These are phyloP conservation scores for Globicephala melas DNA, from an alignment of 2,113 vertebrate species.

Conservation along the genomic window DNA sequence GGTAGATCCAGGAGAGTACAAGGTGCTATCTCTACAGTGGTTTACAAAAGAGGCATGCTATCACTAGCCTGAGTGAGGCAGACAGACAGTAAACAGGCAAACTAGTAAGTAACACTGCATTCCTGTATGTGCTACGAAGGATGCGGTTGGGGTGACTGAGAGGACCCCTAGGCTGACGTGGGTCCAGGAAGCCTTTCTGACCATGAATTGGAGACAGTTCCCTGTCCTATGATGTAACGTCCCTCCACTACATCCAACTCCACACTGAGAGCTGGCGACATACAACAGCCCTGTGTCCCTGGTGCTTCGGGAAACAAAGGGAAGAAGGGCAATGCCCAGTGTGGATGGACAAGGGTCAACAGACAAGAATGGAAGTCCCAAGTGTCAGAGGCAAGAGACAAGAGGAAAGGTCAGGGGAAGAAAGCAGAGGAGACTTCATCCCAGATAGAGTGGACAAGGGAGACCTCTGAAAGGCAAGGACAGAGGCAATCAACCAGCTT, in stretches of 20 bases:
- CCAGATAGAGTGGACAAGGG: background rate
- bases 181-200: background rate
- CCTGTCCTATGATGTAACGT: fast-evolving
- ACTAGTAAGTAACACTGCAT: background rate
- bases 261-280: background rate
- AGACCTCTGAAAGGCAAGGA: background rate
- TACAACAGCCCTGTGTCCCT: fast-evolving
- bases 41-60: background rate
- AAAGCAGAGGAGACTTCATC: background rate
- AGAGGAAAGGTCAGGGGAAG: background rate
- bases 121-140: background rate
- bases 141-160: no score
- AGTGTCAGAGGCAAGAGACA: no score
- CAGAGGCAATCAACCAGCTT: background rate
- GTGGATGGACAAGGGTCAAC: background rate
- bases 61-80: background rate
- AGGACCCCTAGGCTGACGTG: background rate
- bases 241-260: background rate
- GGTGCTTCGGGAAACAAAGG: background rate
- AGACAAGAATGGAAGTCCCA: background rate
- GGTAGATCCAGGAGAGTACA: background rate
- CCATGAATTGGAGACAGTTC: background rate
- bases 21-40: background rate
- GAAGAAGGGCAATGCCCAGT: background rate
- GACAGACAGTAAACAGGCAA: background rate